Evolutionary conservation across 2,797 vertebrate species (phyloP), one percentile per base, ranked within the genome.

Genomic region (Phaenicophaeus curvirostris): DNA sequence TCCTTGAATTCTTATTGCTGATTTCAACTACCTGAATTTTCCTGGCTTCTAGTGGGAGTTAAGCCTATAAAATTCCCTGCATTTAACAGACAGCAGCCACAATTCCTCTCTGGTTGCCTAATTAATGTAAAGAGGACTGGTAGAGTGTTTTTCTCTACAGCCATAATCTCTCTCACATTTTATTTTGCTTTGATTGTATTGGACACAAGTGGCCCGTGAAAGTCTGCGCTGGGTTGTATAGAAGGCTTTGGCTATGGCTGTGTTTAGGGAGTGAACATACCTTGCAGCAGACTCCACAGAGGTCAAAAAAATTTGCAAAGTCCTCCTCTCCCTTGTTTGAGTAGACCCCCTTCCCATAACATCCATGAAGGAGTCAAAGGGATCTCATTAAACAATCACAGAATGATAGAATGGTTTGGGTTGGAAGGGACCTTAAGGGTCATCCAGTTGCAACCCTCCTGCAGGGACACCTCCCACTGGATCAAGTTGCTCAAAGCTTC

Each of bases 121-220:
- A 81, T 88, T 85, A 69, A 87, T 85, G 61, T 42, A 51, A 85
- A 87, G 16, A 51, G 71, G 33, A 37, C 55, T 59, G 50, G n/a
- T 17, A n/a, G 75, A 63, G n/a, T 24, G 30, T 68, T 90, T 44
- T 68, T 13, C 44, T 82, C 65, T 21, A 27, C 30, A 50, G 10
- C 84, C 62, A 14, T 44, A 73, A 65, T 63, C 62, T 39, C 33
- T 54, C 81, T 50, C 54, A 15, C 21, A 1, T 83, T 83, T 37
- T 79, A 39, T 53, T 67, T 81, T 79, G 58, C 68, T 71, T 75
- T 76, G 54, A 13, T 55, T 72, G 53, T 30, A 54, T 35, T 58
- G 69, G 81, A n/a, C 91, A 76, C 89, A 28, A 67, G 85, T 76
- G 91, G 54, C 62, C 77, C 30, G 20, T 87, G 82, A 83, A 86